Evolutionary conservation across 2,113 vertebrate species (phyloP).

Genomic region (Ardeotis arabs): DNA sequence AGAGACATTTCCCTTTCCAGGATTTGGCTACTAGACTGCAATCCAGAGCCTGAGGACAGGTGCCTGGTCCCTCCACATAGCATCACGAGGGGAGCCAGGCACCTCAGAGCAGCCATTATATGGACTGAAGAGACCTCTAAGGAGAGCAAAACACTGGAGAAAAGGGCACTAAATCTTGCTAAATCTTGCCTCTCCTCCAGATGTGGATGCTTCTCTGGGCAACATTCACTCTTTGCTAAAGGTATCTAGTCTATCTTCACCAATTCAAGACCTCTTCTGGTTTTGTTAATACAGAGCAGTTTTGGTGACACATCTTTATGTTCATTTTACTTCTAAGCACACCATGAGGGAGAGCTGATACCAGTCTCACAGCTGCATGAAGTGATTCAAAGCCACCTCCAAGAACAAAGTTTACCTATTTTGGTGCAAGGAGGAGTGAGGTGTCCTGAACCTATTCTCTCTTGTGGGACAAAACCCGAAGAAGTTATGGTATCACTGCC

Average conservation of each 20-base stretch:
- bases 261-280: not conserved
- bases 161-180: not conserved
- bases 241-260: not conserved
- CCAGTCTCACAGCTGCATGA: not conserved
- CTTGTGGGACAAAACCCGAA: not conserved
- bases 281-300: not conserved
- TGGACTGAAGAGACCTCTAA: not conserved
- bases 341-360: not conserved
- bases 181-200: not conserved
- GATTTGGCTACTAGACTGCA: not conserved
- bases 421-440: not conserved
- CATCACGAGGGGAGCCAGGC: not conserved
- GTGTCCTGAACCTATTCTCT: not conserved
- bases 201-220: not conserved
- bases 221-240: not conserved
- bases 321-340: not conserved
- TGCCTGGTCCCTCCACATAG: not conserved
- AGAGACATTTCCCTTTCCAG: not conserved
- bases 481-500: accelerated
- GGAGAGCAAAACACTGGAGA: not conserved
- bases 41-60: not conserved
- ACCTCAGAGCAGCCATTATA: accelerated
- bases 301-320: not conserved
- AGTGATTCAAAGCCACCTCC: not conserved
- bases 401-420: not conserved